Percentiles rank a stretch among this genome's conserved stretches.
Conservation (phyloP, 2,888 invertebrate species). For the Watsonalla cultraria region DNA sequence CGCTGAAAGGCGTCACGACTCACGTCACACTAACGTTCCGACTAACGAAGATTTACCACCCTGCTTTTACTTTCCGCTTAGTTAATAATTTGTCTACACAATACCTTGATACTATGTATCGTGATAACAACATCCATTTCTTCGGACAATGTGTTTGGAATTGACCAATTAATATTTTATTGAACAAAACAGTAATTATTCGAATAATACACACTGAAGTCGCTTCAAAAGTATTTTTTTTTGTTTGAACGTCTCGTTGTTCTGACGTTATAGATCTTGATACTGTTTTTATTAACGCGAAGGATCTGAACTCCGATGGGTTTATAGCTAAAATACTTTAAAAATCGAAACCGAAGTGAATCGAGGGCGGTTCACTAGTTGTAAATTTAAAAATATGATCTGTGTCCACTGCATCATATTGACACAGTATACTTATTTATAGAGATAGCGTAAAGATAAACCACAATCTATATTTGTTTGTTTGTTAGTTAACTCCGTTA, state of each 20-base stretch:
- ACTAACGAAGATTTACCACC: conserved; percentile 26
- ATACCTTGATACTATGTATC: background rate
- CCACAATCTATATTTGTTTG: background rate
- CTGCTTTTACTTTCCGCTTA: conserved; percentile 12
- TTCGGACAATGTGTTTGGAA: background rate
- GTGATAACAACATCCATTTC: background rate
- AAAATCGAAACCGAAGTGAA: too few relatives aligned
- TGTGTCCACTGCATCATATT: too few relatives aligned
- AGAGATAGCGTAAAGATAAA: too few relatives aligned
- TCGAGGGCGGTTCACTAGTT: too few relatives aligned
- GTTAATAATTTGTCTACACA: conserved; percentile 12
- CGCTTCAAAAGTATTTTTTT: too few relatives aligned
- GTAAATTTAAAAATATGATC: background rate
- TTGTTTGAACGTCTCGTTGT: too few relatives aligned
- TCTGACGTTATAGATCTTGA: too few relatives aligned
- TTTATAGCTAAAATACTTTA: too few relatives aligned
- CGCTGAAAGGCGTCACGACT: conserved; percentile 3
- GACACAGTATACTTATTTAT: background rate
- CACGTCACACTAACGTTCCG: conserved; percentile 5
- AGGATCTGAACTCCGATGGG: too few relatives aligned
- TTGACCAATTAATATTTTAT: background rate
- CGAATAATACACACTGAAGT: too few relatives aligned
- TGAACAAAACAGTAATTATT: too few relatives aligned
- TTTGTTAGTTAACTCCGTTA: background rate
- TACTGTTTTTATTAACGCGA: too few relatives aligned